These are phyloP conservation scores for Mesoclemmys tuberculata DNA, from an alignment of 2,113 vertebrate genomes.

Conservation along the genomic window DNA sequence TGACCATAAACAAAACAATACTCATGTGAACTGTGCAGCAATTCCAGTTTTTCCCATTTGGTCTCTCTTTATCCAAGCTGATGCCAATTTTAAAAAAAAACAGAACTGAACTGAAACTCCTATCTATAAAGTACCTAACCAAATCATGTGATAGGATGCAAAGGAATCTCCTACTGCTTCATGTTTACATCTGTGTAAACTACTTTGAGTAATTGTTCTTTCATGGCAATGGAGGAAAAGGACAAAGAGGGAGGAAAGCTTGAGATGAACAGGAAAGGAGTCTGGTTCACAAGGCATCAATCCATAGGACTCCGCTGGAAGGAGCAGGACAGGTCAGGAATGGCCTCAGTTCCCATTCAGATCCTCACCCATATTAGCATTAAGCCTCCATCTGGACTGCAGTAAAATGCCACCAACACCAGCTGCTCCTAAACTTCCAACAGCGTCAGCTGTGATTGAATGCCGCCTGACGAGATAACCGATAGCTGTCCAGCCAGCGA, in stretches of 20 bases:
- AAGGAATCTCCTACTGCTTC: not conserved
- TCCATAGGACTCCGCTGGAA: not conserved
- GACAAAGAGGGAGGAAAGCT: not conserved
- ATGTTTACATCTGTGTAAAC: not conserved
- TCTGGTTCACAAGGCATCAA: not conserved
- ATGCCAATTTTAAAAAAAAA: not conserved
- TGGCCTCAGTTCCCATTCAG: not conserved
- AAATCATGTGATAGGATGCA: not conserved
- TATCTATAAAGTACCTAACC: not conserved
- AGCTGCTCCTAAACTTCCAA: not conserved
- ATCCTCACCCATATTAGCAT: not conserved
- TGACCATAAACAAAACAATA: conserved; percentile 8
- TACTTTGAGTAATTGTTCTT: not conserved
- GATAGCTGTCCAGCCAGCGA: not conserved
- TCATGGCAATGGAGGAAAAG: not conserved
- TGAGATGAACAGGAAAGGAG: not conserved
- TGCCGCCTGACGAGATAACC: not conserved
- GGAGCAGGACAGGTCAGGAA: not conserved
- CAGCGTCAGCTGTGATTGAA: rapidly evolving
- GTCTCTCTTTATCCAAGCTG: not conserved
- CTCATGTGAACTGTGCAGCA: rapidly evolving
- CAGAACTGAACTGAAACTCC: not conserved
- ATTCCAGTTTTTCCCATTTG: not conserved
- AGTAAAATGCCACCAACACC: not conserved
- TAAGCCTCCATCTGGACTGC: not conserved